Evolutionary conservation across 2,113 vertebrate species (phyloP).

Genomic region (Pangasianodon hypophthalmus): DNA sequence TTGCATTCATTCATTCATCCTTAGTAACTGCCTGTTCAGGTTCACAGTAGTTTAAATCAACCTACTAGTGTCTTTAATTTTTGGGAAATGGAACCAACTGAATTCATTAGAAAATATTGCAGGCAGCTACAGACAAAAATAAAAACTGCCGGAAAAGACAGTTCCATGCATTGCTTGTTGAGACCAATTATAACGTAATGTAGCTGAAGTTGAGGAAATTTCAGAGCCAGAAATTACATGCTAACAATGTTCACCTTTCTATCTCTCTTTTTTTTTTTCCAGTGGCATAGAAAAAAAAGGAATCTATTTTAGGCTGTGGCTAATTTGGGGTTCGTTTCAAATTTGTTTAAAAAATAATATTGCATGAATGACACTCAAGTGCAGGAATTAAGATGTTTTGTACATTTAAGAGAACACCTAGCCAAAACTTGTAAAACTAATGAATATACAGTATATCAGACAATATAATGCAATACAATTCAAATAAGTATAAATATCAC

Average conservation of each 20-base stretch:
- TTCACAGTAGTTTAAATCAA: not conserved
- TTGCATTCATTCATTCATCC: not conserved
- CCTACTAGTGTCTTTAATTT: not conserved
- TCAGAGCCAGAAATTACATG: not conserved
- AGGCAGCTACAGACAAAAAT: not conserved
- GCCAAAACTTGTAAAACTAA: not conserved
- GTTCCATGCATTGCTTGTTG: not conserved
- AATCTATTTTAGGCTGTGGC: not conserved
- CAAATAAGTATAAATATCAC: not conserved
- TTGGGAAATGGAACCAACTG: not conserved
- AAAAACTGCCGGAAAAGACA: not conserved
- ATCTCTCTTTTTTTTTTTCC: not conserved
- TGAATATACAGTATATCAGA: not conserved
- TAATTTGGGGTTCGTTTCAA: not conserved
- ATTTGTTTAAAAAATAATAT: not conserved
- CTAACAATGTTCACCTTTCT: not conserved
- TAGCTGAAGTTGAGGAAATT: not conserved
- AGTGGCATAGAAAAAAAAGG: too few relatives aligned
- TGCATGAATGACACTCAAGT: not conserved
- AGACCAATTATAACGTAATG: not conserved
- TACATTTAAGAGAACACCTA: not conserved
- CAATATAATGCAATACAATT: not conserved
- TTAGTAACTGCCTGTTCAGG: not conserved
- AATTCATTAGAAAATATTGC: not conserved
- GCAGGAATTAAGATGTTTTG: not conserved